These are phyloP conservation scores for Yponomeuta plumbellus DNA, from an alignment of 2,888 invertebrate species.

Conservation along the genomic window DNA sequence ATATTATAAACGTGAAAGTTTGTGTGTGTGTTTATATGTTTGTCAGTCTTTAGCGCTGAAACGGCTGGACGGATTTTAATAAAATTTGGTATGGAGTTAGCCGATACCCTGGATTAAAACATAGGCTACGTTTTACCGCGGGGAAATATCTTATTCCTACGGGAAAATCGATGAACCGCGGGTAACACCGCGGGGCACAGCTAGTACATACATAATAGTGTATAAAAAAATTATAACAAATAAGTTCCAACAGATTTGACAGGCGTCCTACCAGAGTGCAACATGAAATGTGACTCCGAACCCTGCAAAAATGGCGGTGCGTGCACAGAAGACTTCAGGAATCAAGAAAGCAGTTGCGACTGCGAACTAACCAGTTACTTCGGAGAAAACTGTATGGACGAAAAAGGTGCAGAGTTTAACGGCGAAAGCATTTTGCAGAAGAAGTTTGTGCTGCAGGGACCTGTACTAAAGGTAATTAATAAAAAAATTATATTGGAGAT, in stretches of 20 bases:
- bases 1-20: too few relatives aligned
- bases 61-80: too few relatives aligned
- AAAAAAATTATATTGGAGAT: neutral
- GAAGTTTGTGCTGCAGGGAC: conserved; percentile 83
- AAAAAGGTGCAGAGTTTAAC: conserved; percentile 92
- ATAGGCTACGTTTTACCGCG: too few relatives aligned
- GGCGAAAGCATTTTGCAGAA: conserved; percentile 90
- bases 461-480: conserved; percentile 73
- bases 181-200: too few relatives aligned
- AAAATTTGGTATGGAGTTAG: too few relatives aligned
- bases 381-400: conserved; percentile 91
- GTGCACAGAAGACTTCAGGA: conserved; percentile 92
- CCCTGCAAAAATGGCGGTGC: conserved; percentile 93
- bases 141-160: too few relatives aligned
- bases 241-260: conserved; percentile 59
- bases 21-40: too few relatives aligned
- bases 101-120: too few relatives aligned
- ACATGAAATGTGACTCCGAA: conserved; percentile 91
- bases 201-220: too few relatives aligned
- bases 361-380: conserved; percentile 94
- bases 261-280: conserved; percentile 87
- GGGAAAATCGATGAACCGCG: too few relatives aligned
- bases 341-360: conserved; percentile 90
- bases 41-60: too few relatives aligned
- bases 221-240: neutral